Percentiles rank a stretch among this genome's conserved stretches.
Conservation (phyloP, 92 coral and sea anemone species). For the Epizoanthus stellaris region DNA sequence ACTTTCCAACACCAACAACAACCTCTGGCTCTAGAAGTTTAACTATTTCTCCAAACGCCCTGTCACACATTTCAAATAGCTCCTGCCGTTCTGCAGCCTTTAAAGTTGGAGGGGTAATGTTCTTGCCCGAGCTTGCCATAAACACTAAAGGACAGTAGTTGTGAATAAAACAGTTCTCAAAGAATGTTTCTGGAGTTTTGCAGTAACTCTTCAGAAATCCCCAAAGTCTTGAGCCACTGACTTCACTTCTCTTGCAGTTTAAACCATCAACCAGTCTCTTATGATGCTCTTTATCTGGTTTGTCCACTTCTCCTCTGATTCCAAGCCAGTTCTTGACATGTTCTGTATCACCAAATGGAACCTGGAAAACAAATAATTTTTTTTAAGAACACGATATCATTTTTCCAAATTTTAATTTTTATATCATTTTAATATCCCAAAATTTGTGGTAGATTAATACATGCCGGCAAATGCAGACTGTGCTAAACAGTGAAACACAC, state of each 20-base stretch:
- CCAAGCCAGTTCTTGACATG: constrained; percentile 82
- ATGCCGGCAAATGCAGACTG: too few relatives aligned
- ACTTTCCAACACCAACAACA: constrained; percentile 85
- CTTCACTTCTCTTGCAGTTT: constrained; percentile 77
- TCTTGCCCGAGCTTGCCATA: constrained; percentile 77
- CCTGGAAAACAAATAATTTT: constrained; percentile 44
- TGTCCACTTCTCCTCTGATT: constrained; percentile 68
- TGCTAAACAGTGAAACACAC: too few relatives aligned
- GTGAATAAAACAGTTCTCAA: constrained; percentile 75
- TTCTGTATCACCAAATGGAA: constrained; percentile 90
- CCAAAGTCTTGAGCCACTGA: constrained; percentile 89
- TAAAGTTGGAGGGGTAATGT: constrained; percentile 78
- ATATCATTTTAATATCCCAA: too few relatives aligned
- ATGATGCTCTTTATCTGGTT: constrained; percentile 80
- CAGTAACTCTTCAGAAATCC: constrained; percentile 77
- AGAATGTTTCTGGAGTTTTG: constrained; percentile 71
- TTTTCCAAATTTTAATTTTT: neutral
- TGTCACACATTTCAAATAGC: constrained; percentile 70
- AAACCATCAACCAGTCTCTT: constrained; percentile 82
- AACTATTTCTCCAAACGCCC: constrained; percentile 58
- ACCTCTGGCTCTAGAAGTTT: constrained; percentile 58
- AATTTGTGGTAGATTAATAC: too few relatives aligned
- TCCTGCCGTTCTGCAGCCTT: constrained; percentile 58
- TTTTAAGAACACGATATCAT: too few relatives aligned
- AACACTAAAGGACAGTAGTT: constrained; percentile 89